phyloP scores from a whole-genome alignment of 2,888 invertebrate species.

The Acronicta alni region DNA sequence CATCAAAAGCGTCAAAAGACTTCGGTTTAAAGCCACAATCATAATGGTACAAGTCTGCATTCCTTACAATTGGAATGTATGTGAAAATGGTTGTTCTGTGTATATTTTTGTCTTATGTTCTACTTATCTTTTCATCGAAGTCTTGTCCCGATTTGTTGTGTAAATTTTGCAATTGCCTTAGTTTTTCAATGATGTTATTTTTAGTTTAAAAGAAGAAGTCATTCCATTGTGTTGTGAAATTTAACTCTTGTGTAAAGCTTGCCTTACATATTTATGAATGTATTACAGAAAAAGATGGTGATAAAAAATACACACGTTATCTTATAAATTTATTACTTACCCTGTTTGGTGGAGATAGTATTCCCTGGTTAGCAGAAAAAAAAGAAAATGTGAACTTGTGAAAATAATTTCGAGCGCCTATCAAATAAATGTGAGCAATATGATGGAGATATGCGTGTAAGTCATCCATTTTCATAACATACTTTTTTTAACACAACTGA shows the following conservation, averaged over 20 bases:
- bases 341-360: conserved; percentile 69
- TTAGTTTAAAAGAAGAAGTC: background rate
- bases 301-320: conserved; percentile 25
- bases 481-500: too few species aligned
- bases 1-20: too few species aligned
- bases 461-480: background rate
- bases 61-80: too few species aligned
- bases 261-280: background rate
- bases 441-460: background rate
- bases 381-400: conserved; percentile 34
- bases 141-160: background rate
- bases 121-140: background rate
- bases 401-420: conserved; percentile 1
- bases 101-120: background rate
- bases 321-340: conserved; percentile 59
- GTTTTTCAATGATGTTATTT: too few species aligned
- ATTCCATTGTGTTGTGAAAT: background rate
- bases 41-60: too few species aligned
- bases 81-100: conserved; percentile 7
- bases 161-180: too few species aligned
- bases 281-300: conserved; percentile 9
- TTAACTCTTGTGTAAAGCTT: background rate
- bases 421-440: background rate
- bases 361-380: conserved; percentile 71
- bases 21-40: too few species aligned